These are phyloP conservation scores for Cyclura pinguis DNA, from an alignment of 2,797 vertebrate genomes.

Conservation along the genomic window DNA sequence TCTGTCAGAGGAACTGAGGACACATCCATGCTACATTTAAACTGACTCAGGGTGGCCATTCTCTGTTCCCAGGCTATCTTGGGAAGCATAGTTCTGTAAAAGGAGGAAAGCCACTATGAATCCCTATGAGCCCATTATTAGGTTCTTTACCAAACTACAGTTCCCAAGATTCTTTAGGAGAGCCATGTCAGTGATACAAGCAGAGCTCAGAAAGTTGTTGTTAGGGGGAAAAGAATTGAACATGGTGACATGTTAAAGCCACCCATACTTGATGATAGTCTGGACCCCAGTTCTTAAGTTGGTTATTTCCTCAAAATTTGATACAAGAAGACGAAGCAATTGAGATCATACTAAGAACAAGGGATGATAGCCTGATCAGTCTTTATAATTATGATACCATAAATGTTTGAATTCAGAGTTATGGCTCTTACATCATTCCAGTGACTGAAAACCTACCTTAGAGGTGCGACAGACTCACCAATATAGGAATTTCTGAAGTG, in stretches of 20 bases:
- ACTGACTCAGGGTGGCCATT: neutral
- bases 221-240: neutral
- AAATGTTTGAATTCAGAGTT: too few species aligned
- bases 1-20: neutral
- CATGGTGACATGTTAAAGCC: too few species aligned
- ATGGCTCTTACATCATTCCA: too few species aligned
- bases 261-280: neutral
- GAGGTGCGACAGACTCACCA: too few species aligned
- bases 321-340: neutral
- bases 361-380: too few species aligned
- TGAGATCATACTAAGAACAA: neutral
- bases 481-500: too few species aligned
- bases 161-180: neutral
- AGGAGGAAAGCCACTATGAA: too few species aligned
- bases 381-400: too few species aligned
- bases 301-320: neutral
- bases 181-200: neutral
- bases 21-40: neutral
- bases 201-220: too few species aligned
- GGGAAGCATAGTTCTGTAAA: too few species aligned
- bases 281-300: neutral
- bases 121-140: neutral
- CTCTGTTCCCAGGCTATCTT: neutral
- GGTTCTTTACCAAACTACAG: neutral
- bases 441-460: too few species aligned